Percentiles rank a stretch among this genome's conserved stretches.
phyloP scores from a whole-genome alignment of 2,113 vertebrate species.

The Limnothrissa miodon region DNA sequence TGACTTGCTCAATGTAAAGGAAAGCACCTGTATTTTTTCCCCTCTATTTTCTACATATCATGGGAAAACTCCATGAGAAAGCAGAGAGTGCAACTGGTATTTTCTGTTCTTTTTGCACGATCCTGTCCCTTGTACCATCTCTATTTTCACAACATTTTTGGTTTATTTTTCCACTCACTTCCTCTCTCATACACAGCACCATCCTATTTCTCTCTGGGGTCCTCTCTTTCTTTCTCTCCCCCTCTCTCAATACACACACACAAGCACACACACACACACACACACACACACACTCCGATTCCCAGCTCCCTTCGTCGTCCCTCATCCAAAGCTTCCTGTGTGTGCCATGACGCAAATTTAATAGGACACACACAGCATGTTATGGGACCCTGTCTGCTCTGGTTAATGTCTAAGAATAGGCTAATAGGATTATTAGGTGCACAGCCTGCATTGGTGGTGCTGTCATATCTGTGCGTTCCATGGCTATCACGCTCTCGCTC shows the following conservation, averaged over 20 bases:
- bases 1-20: neutral
- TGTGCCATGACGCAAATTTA: conserved; percentile 2
- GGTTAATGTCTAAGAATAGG: neutral
- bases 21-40: neutral
- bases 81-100: neutral
- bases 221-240: neutral
- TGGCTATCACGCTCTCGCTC: neutral
- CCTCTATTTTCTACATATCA: neutral
- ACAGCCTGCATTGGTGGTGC: neutral
- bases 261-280: conserved; percentile 23
- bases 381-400: neutral
- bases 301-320: neutral
- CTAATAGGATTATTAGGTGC: conserved; percentile 3
- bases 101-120: neutral
- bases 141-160: neutral
- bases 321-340: conserved; percentile 4
- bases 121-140: neutral
- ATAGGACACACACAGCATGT: conserved; percentile 5
- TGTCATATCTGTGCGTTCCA: neutral
- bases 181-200: neutral
- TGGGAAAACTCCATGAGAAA: neutral
- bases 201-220: neutral
- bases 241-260: neutral
- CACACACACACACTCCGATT: conserved; percentile 4
- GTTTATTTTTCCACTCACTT: conserved; percentile 1